Evolutionary conservation across 2,113 vertebrate species (phyloP).

Genomic region (Cepphus grylle): DNA sequence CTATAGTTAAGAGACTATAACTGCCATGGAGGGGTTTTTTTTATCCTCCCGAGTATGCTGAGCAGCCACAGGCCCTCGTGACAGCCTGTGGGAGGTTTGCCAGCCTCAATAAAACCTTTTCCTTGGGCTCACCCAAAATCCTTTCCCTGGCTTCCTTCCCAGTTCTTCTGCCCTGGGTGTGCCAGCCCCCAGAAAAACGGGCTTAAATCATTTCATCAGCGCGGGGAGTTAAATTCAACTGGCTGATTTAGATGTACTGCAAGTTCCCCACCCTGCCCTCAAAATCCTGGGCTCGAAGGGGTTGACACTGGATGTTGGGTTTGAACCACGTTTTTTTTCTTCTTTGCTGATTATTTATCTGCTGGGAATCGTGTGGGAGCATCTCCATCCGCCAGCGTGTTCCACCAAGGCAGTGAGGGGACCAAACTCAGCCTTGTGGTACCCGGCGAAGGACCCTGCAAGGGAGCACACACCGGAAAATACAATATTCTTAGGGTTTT

Average conservation of each 20-base stretch:
- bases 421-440: background rate
- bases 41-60: accelerated
- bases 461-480: background rate
- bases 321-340: background rate
- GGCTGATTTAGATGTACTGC: background rate
- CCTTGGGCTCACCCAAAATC: background rate
- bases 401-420: accelerated
- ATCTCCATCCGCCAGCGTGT: accelerated
- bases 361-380: background rate
- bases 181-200: background rate
- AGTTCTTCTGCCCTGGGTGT: background rate
- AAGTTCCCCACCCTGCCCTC: background rate
- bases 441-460: background rate
- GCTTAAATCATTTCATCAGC: background rate
- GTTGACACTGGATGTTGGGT: background rate
- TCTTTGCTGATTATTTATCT: background rate
- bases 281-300: background rate
- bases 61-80: background rate
- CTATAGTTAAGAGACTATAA: background rate
- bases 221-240: background rate
- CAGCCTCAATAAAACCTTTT: background rate
- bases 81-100: background rate
- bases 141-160: background rate
- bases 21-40: background rate
- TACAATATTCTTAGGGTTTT: background rate